Conservation (phyloP, 2,797 vertebrate species). For the Pseudochaenichthys georgianus region DNA sequence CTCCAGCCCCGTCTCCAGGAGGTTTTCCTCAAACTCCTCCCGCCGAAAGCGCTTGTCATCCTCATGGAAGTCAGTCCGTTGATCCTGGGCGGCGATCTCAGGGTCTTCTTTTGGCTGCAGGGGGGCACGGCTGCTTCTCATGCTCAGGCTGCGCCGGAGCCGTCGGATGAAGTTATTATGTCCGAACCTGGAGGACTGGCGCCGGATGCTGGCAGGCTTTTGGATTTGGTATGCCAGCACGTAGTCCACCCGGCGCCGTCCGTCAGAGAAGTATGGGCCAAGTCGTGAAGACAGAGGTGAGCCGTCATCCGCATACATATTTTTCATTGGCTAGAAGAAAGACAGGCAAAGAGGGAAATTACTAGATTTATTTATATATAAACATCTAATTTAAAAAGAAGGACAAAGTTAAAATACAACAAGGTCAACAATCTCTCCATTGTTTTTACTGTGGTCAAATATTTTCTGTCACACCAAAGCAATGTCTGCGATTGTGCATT, state of each 20-base stretch:
- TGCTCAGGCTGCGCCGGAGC: slow-evolving; percentile 79
- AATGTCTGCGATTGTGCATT: too few relatives aligned
- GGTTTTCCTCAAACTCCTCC: slow-evolving; percentile 94
- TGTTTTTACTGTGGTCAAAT: too few relatives aligned
- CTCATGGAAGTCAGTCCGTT: slow-evolving; percentile 87
- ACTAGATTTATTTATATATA: not conserved
- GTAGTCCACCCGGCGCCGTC: slow-evolving; percentile 91
- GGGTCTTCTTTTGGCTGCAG: slow-evolving; percentile 83
- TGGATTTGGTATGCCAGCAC: slow-evolving; percentile 93
- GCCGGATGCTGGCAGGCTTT: slow-evolving; percentile 77
- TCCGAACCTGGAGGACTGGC: slow-evolving; percentile 69
- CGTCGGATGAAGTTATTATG: slow-evolving; percentile 71
- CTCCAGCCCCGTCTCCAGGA: slow-evolving; percentile 92
- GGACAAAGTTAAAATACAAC: not conserved
- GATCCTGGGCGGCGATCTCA: slow-evolving; percentile 81
- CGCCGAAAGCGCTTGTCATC: slow-evolving; percentile 90
- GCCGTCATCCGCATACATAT: slow-evolving; percentile 79
- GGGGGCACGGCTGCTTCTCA: slow-evolving; percentile 75
- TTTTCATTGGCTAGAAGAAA: slow-evolving; percentile 85
- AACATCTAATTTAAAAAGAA: not conserved
- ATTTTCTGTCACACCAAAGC: too few relatives aligned
- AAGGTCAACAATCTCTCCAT: not conserved
- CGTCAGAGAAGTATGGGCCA: slow-evolving; percentile 91
- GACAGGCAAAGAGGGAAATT: slow-evolving; percentile 9
- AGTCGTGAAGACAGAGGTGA: slow-evolving; percentile 61